Conservation (phyloP, 2,113 vertebrate species). For the Malurus alboscapulatus region DNA sequence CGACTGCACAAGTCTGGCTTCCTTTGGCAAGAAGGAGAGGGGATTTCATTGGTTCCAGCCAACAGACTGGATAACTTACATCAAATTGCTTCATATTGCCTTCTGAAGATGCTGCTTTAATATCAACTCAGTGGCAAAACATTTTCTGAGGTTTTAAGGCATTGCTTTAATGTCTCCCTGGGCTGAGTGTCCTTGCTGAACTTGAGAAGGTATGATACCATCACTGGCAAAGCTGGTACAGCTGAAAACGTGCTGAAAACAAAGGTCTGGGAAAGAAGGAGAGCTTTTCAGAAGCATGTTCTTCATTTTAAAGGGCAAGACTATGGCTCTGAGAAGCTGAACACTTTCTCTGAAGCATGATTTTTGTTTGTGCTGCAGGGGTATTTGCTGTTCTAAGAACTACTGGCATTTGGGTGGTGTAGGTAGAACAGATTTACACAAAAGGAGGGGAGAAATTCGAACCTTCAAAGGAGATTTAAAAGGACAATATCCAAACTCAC, state of each 20-base stretch:
- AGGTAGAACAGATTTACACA: slow-evolving; percentile 22
- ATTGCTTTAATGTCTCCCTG: background rate
- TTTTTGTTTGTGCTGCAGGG: slow-evolving; percentile 27
- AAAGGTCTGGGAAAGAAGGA: background rate
- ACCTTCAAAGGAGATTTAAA: slow-evolving; percentile 39
- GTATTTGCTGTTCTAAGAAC: slow-evolving; percentile 29
- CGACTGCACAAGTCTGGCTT: slow-evolving; percentile 18
- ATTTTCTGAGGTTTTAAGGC: background rate
- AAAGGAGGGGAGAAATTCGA: background rate
- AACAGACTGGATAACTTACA: background rate
- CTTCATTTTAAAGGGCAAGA: slow-evolving; percentile 50
- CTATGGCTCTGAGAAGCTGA: fast-evolving
- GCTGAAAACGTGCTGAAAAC: background rate
- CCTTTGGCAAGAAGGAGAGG: background rate
- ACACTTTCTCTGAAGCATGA: background rate
- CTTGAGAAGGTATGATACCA: background rate
- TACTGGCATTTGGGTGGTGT: slow-evolving; percentile 16
- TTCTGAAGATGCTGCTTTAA: background rate
- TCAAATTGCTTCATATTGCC: background rate
- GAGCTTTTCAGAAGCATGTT: background rate
- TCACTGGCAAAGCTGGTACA: background rate
- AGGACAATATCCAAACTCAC: background rate
- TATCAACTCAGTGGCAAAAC: background rate
- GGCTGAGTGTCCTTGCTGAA: background rate
- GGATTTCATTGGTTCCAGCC: background rate